Evolutionary conservation across 2,888 invertebrate species (phyloP), one percentile per base, ranked within the genome.

Genomic region (Torymus auratus): DNA sequence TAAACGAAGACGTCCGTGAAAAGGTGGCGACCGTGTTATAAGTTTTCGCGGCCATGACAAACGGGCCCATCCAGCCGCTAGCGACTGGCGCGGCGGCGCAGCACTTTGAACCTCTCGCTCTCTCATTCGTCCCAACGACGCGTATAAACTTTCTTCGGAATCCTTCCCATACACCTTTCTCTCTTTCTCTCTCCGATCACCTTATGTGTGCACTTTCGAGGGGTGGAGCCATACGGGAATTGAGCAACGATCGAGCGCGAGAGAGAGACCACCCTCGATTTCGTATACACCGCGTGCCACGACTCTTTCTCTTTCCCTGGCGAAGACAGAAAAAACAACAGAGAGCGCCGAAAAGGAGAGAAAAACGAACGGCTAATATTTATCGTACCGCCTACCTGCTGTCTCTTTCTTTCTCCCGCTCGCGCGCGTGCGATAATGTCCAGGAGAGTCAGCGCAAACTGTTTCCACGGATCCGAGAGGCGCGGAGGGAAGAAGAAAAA

Each of bases 181-280:
- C 58, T 65, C 65, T n/a, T 41, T 62, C 76, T 28, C 5, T 41
- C 13, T 64, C 60, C 50, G 41, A n/a, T 13, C 28, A 41, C 50
- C 60, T 69, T 15, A n/a, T 65, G 58, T 15, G 12, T 50, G 23
- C 64, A 5, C 50, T 53, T 61, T 11, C 60, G 80, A 84, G 82
- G 85, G 86, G 87, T 85, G 86, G 86, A 87, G 86, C 84, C 78
- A 80, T 53, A 82, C 84, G 82, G 81, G 72, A 83, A 79, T 83
- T 90, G 89, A 90, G 85, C 87, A 88, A 90, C 88, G 90, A 85
- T 41, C 41, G 41, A 7, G 86, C 83, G 83, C 89, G 85, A 5
- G 5, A 5, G 41, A 5, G 85, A 85, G 89, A 90, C 90, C 90
- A 90, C 90, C 89, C 89, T 84, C 88, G 87, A 87, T 41, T 41